Evolutionary conservation across 2,888 invertebrate species (phyloP).

Genomic region (Caprella mutica): DNA sequence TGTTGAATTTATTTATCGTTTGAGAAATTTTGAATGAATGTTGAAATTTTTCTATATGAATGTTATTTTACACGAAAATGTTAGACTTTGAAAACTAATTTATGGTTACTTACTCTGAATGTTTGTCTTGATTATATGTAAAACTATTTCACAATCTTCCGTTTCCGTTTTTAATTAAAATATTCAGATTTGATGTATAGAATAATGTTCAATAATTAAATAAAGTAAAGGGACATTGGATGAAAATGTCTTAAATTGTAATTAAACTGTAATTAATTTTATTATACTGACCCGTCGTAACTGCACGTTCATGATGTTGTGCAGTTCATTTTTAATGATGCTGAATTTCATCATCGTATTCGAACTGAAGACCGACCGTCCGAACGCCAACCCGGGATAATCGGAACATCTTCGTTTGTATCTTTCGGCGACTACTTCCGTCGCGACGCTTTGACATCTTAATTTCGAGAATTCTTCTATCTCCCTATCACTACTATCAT

Average conservation of each 20-base stretch:
- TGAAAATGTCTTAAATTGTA: background rate
- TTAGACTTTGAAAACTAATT: too few relatives aligned
- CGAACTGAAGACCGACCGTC: slow-evolving; percentile 74
- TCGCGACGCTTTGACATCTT: slow-evolving; percentile 76
- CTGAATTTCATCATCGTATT: slow-evolving; percentile 97
- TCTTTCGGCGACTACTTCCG: slow-evolving; percentile 60
- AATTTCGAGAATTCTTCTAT: slow-evolving; percentile 58
- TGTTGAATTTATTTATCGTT: too few relatives aligned
- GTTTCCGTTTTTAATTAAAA: too few relatives aligned
- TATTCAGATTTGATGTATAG: too few relatives aligned
- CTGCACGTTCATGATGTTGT: slow-evolving; percentile 93
- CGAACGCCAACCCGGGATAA: slow-evolving; percentile 83
- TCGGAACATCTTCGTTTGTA: slow-evolving; percentile 66
- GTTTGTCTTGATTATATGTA: too few relatives aligned
- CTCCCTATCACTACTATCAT: slow-evolving; percentile 43
- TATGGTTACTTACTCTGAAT: too few relatives aligned
- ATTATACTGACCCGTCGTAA: slow-evolving; percentile 77
- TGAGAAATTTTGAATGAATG: too few relatives aligned
- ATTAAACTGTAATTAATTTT: too few relatives aligned
- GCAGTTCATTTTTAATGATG: slow-evolving; percentile 90
- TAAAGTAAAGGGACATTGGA: background rate
- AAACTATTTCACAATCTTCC: too few relatives aligned
- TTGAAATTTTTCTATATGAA: too few relatives aligned
- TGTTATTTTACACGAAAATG: too few relatives aligned
- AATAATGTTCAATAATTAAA: too few relatives aligned